Percentiles rank a stretch among this genome's conserved stretches.
These are phyloP conservation scores for Yoshiicerus persimilis DNA, from an alignment of 1,140 invertebrate genomes.

Conservation along the genomic window DNA sequence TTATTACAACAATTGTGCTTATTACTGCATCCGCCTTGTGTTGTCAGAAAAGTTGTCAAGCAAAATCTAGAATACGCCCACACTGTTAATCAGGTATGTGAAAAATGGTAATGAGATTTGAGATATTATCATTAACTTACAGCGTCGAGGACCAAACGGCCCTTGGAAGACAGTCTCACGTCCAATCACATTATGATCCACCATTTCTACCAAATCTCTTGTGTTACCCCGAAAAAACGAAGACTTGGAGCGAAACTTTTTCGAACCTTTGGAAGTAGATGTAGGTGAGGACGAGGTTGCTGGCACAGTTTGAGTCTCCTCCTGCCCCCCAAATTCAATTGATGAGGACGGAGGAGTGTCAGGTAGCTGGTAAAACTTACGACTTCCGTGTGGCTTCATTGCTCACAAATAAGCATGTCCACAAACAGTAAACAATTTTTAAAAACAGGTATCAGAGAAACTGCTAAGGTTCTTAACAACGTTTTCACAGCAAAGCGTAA, in stretches of 20 bases:
- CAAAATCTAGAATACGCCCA: too few species aligned
- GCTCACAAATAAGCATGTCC: background rate
- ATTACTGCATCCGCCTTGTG: too few species aligned
- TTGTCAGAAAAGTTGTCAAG: too few species aligned
- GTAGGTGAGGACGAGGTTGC: background rate
- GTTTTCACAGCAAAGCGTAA: too few species aligned
- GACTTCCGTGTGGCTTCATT: constrained; percentile 52
- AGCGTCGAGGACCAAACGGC: constrained; percentile 43
- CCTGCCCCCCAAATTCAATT: background rate
- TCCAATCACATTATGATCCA: constrained; percentile 40
- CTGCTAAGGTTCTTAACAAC: too few species aligned
- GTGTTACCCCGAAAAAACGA: constrained; percentile 29
- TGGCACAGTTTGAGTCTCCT: background rate
- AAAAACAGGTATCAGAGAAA: too few species aligned
- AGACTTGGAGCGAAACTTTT: constrained; percentile 42
- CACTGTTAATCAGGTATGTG: too few species aligned
- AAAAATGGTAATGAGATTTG: too few species aligned
- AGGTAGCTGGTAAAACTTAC: constrained; percentile 58
- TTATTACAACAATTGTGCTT: too few species aligned
- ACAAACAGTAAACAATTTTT: background rate
- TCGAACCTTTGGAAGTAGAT: background rate
- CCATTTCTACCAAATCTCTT: constrained; percentile 43
- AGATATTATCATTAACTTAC: constrained; percentile 29
- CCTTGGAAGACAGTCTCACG: constrained; percentile 41
- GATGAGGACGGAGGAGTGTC: constrained; percentile 46